These are phyloP conservation scores for Eupithecia pulchellata DNA, from an alignment of 2,888 invertebrate genomes.

Conservation along the genomic window DNA sequence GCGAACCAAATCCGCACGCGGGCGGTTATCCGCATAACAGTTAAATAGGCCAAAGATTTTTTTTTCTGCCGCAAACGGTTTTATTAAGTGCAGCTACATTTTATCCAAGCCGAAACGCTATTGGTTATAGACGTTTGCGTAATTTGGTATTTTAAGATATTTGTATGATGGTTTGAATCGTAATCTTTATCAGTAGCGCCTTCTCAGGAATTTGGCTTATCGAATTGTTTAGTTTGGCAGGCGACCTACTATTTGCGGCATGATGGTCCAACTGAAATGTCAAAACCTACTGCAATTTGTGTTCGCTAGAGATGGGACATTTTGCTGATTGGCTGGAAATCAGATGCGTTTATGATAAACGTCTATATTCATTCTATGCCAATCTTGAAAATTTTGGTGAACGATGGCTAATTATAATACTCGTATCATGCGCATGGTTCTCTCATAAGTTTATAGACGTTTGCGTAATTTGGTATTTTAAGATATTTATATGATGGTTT, in stretches of 20 bases:
- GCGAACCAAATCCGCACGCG: too few relatives aligned
- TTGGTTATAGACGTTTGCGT: too few relatives aligned
- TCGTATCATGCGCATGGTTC: too few relatives aligned
- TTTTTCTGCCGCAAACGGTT: too few relatives aligned
- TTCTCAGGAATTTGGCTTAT: not conserved
- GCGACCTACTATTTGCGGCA: not conserved
- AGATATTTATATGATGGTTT: not conserved
- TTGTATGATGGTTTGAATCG: not conserved
- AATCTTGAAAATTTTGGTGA: not conserved
- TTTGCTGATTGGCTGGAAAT: not conserved
- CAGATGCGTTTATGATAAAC: not conserved
- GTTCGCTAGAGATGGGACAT: not conserved
- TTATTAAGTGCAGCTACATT: too few relatives aligned
- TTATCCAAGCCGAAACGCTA: too few relatives aligned
- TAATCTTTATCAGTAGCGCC: not conserved
- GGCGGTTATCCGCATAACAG: too few relatives aligned
- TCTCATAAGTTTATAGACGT: too few relatives aligned
- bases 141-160: not conserved
- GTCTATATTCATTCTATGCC: not conserved
- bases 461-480: not conserved
- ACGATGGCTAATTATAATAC: too few relatives aligned
- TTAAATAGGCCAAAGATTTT: too few relatives aligned
- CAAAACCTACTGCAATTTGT: slow-evolving; percentile 2
- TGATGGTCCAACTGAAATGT: slow-evolving; percentile 2
- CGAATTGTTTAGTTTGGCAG: slow-evolving; percentile 1